These are phyloP conservation scores for Steinernema feltiae DNA, from an alignment of 1,140 invertebrate genomes.

Conservation along the genomic window DNA sequence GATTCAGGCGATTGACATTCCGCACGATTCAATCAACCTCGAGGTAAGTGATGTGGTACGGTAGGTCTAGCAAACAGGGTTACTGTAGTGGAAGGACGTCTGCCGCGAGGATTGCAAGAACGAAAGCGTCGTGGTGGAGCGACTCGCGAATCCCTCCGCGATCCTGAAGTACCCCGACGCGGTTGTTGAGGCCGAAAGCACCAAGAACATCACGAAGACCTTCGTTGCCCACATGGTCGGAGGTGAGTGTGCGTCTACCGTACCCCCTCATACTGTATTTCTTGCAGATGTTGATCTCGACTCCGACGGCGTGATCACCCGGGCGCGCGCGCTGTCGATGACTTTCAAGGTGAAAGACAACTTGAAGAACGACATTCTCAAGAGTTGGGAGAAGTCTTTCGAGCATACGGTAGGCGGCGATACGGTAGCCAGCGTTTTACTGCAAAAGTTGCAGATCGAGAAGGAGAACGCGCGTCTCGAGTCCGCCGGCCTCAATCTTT, in stretches of 20 bases:
- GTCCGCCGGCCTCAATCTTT: neutral
- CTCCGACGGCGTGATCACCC: neutral
- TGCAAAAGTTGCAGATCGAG: neutral
- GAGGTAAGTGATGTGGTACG: neutral
- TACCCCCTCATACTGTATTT: neutral
- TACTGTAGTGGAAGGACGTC: neutral
- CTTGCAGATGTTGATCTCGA: neutral
- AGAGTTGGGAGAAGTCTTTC: conserved; percentile 3
- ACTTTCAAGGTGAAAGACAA: neutral
- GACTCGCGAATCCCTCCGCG: neutral
- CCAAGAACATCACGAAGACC: conserved; percentile 4
- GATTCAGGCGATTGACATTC: neutral
- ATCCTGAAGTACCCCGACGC: conserved; percentile 11
- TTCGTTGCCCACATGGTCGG: neutral
- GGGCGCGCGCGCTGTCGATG: neutral
- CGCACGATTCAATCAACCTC: neutral
- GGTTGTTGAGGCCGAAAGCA: neutral
- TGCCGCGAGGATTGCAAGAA: conserved; percentile 10
- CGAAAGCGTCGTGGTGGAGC: neutral
- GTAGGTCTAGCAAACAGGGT: neutral
- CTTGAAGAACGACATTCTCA: neutral
- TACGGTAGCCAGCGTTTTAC: too few species aligned
- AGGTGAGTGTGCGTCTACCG: neutral
- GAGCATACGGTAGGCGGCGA: neutral
- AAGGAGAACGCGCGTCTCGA: neutral